Conservation (phyloP, 2,797 vertebrate genomes). For the Phrynocephalus forsythii region DNA sequence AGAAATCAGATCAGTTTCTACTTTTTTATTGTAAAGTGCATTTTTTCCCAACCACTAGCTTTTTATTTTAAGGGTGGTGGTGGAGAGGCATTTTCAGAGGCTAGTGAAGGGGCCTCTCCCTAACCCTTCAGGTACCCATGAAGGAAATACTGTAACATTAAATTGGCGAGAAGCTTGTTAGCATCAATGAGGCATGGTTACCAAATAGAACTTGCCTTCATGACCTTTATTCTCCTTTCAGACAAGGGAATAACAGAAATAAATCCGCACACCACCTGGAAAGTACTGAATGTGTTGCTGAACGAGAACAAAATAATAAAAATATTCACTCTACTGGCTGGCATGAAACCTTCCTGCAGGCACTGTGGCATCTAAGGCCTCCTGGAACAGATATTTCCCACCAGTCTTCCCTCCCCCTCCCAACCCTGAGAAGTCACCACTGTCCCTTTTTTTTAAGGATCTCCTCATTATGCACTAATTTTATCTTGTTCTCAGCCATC, state of each 20-base stretch:
- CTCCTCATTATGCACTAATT: background rate
- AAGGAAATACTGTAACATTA: slow-evolving; percentile 70
- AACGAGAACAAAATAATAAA: slow-evolving; percentile 79
- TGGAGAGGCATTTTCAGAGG: slow-evolving; percentile 72
- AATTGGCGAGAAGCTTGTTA: slow-evolving; percentile 72
- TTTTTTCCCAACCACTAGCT: slow-evolving; percentile 76
- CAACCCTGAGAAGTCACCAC: slow-evolving; percentile 16
- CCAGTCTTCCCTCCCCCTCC: background rate
- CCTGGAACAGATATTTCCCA: background rate
- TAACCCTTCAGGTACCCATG: slow-evolving; percentile 72
- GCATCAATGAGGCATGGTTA: slow-evolving; percentile 72
- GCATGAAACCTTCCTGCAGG: slow-evolving; percentile 68
- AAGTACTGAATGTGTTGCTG: slow-evolving; percentile 75
- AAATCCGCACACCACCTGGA: slow-evolving; percentile 69
- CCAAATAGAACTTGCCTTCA: slow-evolving; percentile 78
- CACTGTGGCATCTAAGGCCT: background rate
- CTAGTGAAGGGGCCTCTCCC: slow-evolving; percentile 66
- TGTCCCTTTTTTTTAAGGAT: background rate
- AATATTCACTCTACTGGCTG: slow-evolving; percentile 69
- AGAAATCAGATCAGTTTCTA: slow-evolving; percentile 87
- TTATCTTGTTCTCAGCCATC: background rate
- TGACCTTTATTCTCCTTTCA: slow-evolving; percentile 78
- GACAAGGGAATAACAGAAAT: slow-evolving; percentile 66
- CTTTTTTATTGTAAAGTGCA: slow-evolving; percentile 89
- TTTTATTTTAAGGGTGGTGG: slow-evolving; percentile 77